Evolutionary conservation across 2,888 invertebrate genomes (phyloP), one percentile per base, ranked within the genome.

Genomic region (Mesorhabditis belari): DNA sequence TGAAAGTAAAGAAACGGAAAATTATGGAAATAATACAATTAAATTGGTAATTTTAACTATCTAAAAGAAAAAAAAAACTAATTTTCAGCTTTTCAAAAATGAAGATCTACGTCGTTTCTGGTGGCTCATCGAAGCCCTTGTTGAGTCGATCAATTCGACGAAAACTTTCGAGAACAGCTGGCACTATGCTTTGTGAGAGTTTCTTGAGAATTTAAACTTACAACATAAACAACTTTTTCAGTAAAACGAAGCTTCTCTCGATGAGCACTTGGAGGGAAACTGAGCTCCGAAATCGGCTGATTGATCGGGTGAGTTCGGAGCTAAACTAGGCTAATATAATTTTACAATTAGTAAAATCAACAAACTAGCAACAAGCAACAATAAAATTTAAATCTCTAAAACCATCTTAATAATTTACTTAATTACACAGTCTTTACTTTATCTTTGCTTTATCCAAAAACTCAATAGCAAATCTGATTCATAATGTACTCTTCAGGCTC

Each of bases 91-190:
- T 23, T 50, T 60, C 25, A 28, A 27, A 6, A 28, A 49, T n/a
- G 60, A 61, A 49, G 72, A 72, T 57, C 60, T 60, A 6, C 63
- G 72, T 4, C 60, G 70, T 3, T 50, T 28, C 58, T 67, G 61
- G 59, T 70, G 72, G 72, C 61, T 72, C 6, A 51, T 67, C 28
- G 72, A 72, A 55, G 57, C 57, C 4, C 26, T 72, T 24, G 28
- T 72, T 17, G 49, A 27, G 2, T 63, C 65, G 17, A 61, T 64
- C 49, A 49, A 55, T 29, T 51, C 58, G 9, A 49, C 62, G 35
- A 35, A 12, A 17, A 35, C 35, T 12, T 17, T 17, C 35, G 35
- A 35, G 35, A 35, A 35, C 35, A 35, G 35, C 35, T 35, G 35
- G 35, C 35, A 35, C 17, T 35, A 12, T 35, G 35, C 9, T 12